These are phyloP conservation scores for Pipa parva DNA, from an alignment of 2,113 vertebrate species.

Conservation along the genomic window DNA sequence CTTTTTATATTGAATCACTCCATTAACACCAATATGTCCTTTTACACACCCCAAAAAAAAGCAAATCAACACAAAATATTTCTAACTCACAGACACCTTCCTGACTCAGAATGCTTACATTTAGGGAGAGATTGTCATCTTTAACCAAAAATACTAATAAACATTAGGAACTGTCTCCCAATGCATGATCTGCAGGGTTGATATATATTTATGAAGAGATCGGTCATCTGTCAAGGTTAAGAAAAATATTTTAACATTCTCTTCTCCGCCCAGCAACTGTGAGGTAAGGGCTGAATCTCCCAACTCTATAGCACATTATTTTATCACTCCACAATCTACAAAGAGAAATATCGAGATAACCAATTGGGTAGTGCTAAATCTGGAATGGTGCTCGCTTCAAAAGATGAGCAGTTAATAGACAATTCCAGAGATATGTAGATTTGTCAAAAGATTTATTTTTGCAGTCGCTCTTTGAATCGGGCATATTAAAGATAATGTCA, in stretches of 20 bases:
- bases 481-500: slow-evolving; percentile 32
- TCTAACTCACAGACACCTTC: neutral
- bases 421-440: neutral
- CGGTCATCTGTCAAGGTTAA: neutral
- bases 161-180: slow-evolving; percentile 1
- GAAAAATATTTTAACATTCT: neutral
- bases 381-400: no score
- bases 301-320: no score
- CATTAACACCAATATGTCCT: no score
- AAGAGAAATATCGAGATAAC: no score
- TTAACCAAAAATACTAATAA: slow-evolving; percentile 24
- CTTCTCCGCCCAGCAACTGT: no score
- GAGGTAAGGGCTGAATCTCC: no score
- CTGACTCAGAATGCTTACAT: neutral
- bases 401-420: neutral
- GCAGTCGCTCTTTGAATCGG: slow-evolving; percentile 21
- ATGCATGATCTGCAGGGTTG: neutral
- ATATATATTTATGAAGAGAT: neutral
- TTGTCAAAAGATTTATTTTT: slow-evolving; percentile 23
- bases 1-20: no score
- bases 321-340: no score
- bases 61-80: neutral
- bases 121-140: slow-evolving; percentile 13
- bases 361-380: no score
- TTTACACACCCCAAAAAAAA: no score